These are phyloP conservation scores for Eupeodes latifasciatus DNA, from an alignment of 2,888 invertebrate species.

Conservation along the genomic window DNA sequence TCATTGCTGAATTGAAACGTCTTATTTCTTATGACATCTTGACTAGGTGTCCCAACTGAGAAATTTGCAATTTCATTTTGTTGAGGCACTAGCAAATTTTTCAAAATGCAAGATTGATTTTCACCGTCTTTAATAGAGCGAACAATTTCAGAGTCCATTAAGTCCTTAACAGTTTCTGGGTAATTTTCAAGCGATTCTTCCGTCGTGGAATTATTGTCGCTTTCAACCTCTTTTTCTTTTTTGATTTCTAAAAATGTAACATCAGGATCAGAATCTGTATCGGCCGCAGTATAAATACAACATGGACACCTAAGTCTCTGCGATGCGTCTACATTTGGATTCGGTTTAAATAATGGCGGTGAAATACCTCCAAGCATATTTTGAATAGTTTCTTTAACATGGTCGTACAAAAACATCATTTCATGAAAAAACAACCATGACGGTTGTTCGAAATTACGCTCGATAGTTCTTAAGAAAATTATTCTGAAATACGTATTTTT, in stretches of 20 bases:
- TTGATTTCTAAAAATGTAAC: neutral
- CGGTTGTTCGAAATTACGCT: slow-evolving; percentile 20
- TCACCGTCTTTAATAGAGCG: neutral
- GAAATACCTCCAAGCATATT: slow-evolving; percentile 46
- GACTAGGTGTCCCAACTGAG: too few relatives aligned
- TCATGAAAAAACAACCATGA: slow-evolving; percentile 55
- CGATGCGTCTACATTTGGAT: neutral
- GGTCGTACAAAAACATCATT: slow-evolving; percentile 49
- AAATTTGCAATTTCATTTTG: neutral
- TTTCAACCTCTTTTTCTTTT: neutral
- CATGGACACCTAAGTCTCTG: slow-evolving; percentile 30
- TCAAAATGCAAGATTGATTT: neutral
- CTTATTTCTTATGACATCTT: neutral
- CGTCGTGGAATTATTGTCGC: neutral
- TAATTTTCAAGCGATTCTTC: neutral
- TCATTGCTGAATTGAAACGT: neutral
- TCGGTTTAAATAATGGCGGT: slow-evolving; percentile 50
- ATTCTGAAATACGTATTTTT: slow-evolving; percentile 8
- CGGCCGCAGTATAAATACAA: neutral
- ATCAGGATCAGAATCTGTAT: neutral
- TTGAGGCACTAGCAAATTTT: neutral
- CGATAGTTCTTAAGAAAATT: slow-evolving; percentile 38
- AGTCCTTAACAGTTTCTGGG: neutral
- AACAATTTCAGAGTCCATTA: neutral
- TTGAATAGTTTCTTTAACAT: neutral